Evolutionary conservation across 1,140 invertebrate genomes (phyloP).

Genomic region (Drosophila miranda): DNA sequence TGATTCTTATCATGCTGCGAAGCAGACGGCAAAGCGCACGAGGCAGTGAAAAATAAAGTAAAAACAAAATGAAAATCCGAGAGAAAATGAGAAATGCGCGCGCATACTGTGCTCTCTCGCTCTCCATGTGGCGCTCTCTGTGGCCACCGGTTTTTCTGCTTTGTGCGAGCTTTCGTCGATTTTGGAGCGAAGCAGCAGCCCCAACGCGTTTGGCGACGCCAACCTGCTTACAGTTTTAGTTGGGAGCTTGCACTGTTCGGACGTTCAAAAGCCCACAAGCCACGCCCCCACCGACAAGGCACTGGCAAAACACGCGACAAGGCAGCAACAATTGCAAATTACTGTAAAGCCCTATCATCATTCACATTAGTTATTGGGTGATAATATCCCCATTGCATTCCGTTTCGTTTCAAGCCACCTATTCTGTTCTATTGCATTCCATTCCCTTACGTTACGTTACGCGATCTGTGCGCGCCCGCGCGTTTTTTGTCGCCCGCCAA

Average conservation of each 20-base stretch:
- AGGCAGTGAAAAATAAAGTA: conserved; percentile 60
- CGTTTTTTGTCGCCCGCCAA: conserved; percentile 40
- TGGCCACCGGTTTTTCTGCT: conserved; percentile 28
- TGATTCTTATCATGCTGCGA: conserved; percentile 70
- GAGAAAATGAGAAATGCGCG: conserved; percentile 33
- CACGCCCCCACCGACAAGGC: conserved; percentile 35
- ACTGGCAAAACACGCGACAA: conserved; percentile 45
- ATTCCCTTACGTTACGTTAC: conserved; percentile 16
- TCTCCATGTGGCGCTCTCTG: neutral
- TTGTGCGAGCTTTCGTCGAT: conserved; percentile 34
- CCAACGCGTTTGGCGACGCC: conserved; percentile 8
- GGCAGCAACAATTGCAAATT: conserved; percentile 22
- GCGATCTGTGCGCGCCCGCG: conserved; percentile 35
- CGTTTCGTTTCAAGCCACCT: too few species aligned
- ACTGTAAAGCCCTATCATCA: conserved; percentile 1
- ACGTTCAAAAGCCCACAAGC: conserved; percentile 42
- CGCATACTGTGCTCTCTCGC: conserved; percentile 17
- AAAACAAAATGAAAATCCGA: conserved; percentile 73
- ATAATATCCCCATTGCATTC: neutral
- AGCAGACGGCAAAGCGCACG: conserved; percentile 55
- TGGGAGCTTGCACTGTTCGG: conserved; percentile 46
- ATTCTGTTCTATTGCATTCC: neutral
- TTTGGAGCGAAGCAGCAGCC: neutral
- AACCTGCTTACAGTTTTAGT: conserved; percentile 23
- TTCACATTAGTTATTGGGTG: conserved; percentile 18